phyloP scores from a whole-genome alignment of 1,140 invertebrate genomes.

The Steinernema feltiae region DNA sequence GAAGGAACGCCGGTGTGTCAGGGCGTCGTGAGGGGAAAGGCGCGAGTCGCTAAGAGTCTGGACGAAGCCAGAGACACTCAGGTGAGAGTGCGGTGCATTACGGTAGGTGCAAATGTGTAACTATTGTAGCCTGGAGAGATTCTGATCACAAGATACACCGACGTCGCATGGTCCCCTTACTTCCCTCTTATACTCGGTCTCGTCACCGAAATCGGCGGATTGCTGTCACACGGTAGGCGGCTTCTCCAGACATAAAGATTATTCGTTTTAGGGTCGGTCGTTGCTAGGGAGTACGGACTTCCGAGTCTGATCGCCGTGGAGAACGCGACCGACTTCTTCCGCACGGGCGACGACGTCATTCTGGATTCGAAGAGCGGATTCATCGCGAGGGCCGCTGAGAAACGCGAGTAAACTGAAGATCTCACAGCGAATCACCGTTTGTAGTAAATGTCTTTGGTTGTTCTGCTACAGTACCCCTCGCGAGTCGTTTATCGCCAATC shows the following conservation, averaged over 20 bases:
- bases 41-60: constrained; percentile 66
- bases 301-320: constrained; percentile 35
- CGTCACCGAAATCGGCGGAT: constrained; percentile 76
- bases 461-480: too few species aligned
- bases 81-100: constrained; percentile 41
- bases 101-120: background rate
- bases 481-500: background rate
- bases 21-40: constrained; percentile 67
- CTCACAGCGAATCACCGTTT: too few species aligned
- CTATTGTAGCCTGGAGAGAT: constrained; percentile 66
- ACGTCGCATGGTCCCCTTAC: constrained; percentile 80
- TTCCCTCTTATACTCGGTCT: constrained; percentile 74
- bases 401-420: too few species aligned
- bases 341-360: constrained; percentile 30
- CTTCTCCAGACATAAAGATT: background rate
- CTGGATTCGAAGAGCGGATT: constrained; percentile 27
- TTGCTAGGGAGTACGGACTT: constrained; percentile 64
- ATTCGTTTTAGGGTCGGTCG: constrained; percentile 68
- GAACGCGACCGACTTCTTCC: constrained; percentile 35
- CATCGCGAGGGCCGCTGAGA: constrained; percentile 8
- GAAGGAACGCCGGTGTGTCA: constrained; percentile 37
- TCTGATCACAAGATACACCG: constrained; percentile 71
- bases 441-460: too few species aligned
- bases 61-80: constrained; percentile 59
- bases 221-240: constrained; percentile 72